phyloP scores from a whole-genome alignment of 2,888 invertebrate genomes.

The Lasiommata megera region DNA sequence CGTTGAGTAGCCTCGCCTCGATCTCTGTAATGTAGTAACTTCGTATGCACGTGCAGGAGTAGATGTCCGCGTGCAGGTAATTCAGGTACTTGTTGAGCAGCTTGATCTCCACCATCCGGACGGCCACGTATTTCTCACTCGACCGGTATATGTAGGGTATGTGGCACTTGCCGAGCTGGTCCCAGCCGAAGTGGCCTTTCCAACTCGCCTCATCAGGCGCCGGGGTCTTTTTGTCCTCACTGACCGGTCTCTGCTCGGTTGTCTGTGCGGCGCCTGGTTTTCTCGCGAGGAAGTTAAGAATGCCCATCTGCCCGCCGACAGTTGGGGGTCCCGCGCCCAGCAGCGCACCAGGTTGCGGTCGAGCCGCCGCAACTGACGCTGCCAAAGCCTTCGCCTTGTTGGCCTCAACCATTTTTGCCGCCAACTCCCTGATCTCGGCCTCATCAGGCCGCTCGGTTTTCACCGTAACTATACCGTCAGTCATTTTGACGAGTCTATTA shows the following conservation, averaged over 20 bases:
- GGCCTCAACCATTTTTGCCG: slow-evolving; percentile 92
- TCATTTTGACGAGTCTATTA: slow-evolving; percentile 49
- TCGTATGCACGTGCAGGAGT: slow-evolving; percentile 94
- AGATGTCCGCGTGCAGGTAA: slow-evolving; percentile 93
- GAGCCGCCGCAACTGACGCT: slow-evolving; percentile 74
- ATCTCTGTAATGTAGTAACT: slow-evolving; percentile 96
- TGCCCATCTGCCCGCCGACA: slow-evolving; percentile 77
- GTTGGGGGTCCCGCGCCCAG: slow-evolving; percentile 58
- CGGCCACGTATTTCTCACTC: slow-evolving; percentile 94
- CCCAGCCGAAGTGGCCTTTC: slow-evolving; percentile 95
- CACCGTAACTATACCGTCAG: slow-evolving; percentile 73
- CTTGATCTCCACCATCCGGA: slow-evolving; percentile 95
- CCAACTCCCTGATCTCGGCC: slow-evolving; percentile 92
- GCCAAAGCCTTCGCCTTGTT: slow-evolving; percentile 84
- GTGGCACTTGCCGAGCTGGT: slow-evolving; percentile 90
- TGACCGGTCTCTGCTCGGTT: slow-evolving; percentile 51
- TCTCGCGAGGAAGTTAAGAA: slow-evolving; percentile 83
- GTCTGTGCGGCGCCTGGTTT: slow-evolving; percentile 54
- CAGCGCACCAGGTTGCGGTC: slow-evolving; percentile 68
- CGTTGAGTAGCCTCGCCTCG: slow-evolving; percentile 94
- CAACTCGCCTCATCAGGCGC: slow-evolving; percentile 88
- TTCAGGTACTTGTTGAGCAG: slow-evolving; percentile 93
- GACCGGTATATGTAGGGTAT: slow-evolving; percentile 94
- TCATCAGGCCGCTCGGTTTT: slow-evolving; percentile 91
- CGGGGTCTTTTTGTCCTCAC: slow-evolving; percentile 67